Evolutionary conservation across 92 coral and sea anemone genomes (phyloP).

Genomic region (Phymanthus crucifer): DNA sequence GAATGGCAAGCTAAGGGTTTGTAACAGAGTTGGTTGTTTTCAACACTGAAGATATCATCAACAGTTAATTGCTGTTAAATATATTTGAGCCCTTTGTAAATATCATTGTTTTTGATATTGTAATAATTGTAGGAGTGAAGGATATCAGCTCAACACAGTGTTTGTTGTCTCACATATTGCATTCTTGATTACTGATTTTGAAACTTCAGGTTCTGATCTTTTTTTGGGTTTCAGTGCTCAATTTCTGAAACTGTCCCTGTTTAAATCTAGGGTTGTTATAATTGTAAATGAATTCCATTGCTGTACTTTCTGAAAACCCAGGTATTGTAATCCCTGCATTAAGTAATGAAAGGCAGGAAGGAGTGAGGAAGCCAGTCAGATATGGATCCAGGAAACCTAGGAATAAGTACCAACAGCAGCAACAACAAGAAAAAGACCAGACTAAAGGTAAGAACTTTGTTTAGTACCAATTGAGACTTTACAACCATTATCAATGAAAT

Average conservation of each 20-base stretch:
- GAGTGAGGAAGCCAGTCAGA: slow-evolving; percentile 65
- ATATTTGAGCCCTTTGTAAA: too few relatives aligned
- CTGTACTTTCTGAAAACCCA: not conserved
- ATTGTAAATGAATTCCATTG: not conserved
- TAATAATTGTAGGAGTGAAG: too few relatives aligned
- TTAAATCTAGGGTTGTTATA: not conserved
- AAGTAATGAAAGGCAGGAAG: slow-evolving; percentile 63
- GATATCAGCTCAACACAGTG: too few relatives aligned
- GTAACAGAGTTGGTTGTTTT: not conserved
- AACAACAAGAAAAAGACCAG: slow-evolving; percentile 43
- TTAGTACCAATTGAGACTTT: not conserved
- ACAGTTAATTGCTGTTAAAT: too few relatives aligned
- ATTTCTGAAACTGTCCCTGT: too few relatives aligned
- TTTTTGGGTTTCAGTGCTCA: too few relatives aligned
- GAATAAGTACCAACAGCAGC: slow-evolving; percentile 65
- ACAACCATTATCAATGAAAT: too few relatives aligned
- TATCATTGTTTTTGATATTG: too few relatives aligned
- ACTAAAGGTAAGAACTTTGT: slow-evolving; percentile 1
- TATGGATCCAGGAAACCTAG: slow-evolving; percentile 88
- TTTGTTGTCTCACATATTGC: too few relatives aligned
- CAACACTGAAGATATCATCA: too few relatives aligned
- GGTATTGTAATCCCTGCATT: slow-evolving; percentile 92
- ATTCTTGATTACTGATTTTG: too few relatives aligned
- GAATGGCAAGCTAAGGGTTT: not conserved
- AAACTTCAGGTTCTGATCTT: too few relatives aligned